These are phyloP conservation scores for Piscicola geometra DNA, from an alignment of 2,888 invertebrate genomes.

Conservation along the genomic window DNA sequence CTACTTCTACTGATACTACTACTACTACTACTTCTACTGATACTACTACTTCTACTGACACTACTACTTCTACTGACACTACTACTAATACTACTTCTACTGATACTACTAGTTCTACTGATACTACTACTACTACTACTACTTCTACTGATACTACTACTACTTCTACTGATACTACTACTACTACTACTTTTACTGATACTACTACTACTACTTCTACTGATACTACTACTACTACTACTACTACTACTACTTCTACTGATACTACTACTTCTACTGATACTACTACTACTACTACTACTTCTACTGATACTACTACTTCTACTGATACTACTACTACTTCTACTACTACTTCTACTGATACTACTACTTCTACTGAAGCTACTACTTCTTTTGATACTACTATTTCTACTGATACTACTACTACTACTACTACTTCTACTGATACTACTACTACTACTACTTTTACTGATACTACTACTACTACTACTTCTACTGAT, in stretches of 20 bases:
- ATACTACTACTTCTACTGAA: conserved; percentile 29
- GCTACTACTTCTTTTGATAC: conserved; percentile 28
- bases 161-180: conserved; percentile 18
- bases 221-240: conserved; percentile 17
- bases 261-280: not conserved
- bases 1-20: conserved; percentile 23
- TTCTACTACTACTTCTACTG: conserved; percentile 11
- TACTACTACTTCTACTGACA: conserved; percentile 8
- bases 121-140: conserved; percentile 24
- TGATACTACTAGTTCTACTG: conserved; percentile 22
- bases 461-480: conserved; percentile 5
- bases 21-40: conserved; percentile 15
- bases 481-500: conserved; percentile 13
- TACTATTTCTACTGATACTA: conserved; percentile 21
- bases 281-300: not conserved
- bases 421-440: conserved; percentile 24
- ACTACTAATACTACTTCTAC: conserved; percentile 7
- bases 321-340: conserved; percentile 4
- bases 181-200: conserved; percentile 18
- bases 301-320: not conserved
- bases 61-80: not conserved
- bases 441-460: not conserved
- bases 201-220: conserved; percentile 13
- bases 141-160: conserved; percentile 14
- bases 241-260: not conserved